phyloP scores from a whole-genome alignment of 2,888 invertebrate genomes.

The Drosophila neutralis region DNA sequence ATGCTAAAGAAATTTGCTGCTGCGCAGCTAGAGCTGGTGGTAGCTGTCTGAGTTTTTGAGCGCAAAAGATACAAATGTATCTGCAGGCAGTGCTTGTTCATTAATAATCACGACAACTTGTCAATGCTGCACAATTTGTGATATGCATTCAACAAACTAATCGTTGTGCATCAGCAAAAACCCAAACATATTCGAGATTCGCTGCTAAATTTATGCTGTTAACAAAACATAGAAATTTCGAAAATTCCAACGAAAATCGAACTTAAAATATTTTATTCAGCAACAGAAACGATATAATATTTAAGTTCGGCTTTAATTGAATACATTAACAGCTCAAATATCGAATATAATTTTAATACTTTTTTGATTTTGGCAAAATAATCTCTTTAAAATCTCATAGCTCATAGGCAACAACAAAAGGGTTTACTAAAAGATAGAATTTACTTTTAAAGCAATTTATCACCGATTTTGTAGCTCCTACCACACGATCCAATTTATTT shows the following conservation, averaged over 20 bases:
- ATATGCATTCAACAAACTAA: slow-evolving; percentile 44
- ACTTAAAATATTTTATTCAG: not conserved
- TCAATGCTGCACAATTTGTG: slow-evolving; percentile 53
- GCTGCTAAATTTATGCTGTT: not conserved
- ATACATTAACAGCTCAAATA: not conserved
- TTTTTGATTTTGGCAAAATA: not conserved
- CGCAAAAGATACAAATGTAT: slow-evolving; percentile 58
- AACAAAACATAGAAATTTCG: slow-evolving; percentile 8
- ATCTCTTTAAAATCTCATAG: not conserved
- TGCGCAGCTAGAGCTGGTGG: slow-evolving; percentile 56
- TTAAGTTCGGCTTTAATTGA: not conserved
- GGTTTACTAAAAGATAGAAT: not conserved
- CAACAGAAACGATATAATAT: not conserved
- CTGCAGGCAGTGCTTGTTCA: slow-evolving; percentile 45
- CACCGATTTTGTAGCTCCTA: not conserved
- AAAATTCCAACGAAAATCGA: not conserved
- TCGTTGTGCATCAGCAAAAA: slow-evolving; percentile 40
- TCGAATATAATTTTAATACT: not conserved
- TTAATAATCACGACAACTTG: slow-evolving; percentile 71
- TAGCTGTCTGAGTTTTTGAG: slow-evolving; percentile 50
- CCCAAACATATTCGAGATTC: slow-evolving; percentile 12
- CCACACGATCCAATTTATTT: not conserved
- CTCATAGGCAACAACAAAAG: not conserved
- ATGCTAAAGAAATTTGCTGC: slow-evolving; percentile 55
- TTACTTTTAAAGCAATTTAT: not conserved